A percentile compares a stretch with the other conserved stretches of the same genome.
Conservation (phyloP, 2,113 vertebrate species). For the Eira barbara region DNA sequence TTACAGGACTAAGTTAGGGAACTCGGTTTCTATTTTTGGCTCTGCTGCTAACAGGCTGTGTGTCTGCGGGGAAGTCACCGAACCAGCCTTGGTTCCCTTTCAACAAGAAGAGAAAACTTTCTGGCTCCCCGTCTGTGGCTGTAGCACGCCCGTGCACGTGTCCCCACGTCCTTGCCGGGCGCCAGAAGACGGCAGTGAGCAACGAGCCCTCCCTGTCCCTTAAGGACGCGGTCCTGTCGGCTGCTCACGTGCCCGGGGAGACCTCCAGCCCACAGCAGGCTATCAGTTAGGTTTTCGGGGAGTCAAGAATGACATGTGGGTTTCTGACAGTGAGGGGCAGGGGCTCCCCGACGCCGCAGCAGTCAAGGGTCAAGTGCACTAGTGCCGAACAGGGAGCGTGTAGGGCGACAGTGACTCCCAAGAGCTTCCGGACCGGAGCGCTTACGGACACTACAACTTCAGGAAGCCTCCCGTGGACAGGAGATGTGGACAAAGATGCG, state of each 20-base stretch:
- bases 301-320: neutral
- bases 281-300: neutral
- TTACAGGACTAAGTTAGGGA: neutral
- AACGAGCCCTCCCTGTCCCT: neutral
- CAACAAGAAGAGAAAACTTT: neutral
- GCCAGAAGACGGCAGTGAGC: neutral
- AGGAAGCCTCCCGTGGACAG: neutral
- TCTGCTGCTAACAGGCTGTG: neutral
- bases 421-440: neutral
- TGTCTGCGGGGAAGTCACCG: neutral
- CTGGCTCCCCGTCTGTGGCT: neutral
- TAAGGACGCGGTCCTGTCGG: neutral
- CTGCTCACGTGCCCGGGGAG: neutral
- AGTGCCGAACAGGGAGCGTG: rapidly evolving
- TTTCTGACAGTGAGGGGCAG: neutral
- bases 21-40: neutral
- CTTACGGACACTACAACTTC: neutral
- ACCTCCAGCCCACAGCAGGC: too few relatives aligned
- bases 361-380: neutral
- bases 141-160: neutral
- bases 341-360: rapidly evolving
- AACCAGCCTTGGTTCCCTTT: neutral
- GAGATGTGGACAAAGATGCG: neutral
- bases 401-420: rapidly evolving
- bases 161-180: neutral